phyloP scores from a whole-genome alignment of 2,113 vertebrate species.

The Notothenia rossii region DNA sequence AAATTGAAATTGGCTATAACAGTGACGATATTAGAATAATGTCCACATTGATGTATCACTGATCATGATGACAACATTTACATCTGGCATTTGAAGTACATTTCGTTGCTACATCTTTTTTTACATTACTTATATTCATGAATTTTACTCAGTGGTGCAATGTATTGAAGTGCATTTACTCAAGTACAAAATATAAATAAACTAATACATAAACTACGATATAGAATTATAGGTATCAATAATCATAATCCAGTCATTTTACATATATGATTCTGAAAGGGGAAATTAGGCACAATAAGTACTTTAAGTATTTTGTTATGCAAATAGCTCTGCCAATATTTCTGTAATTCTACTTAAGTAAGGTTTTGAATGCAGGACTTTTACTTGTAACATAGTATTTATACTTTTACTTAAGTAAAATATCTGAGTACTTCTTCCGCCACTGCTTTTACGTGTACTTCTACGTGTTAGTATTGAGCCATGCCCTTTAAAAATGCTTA shows the following conservation, averaged over 20 bases:
- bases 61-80: neutral
- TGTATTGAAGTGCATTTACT: too few relatives aligned
- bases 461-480: neutral
- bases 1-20: neutral
- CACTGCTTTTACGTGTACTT: neutral
- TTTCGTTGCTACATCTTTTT: neutral
- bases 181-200: too few relatives aligned
- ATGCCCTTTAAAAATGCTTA: neutral
- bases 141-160: too few relatives aligned
- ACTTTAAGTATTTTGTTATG: too few relatives aligned
- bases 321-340: neutral
- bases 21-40: neutral
- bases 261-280: too few relatives aligned
- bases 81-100: neutral
- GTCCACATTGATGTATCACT: neutral
- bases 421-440: neutral
- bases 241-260: too few relatives aligned
- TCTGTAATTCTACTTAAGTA: neutral
- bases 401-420: neutral
- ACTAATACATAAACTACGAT: too few relatives aligned
- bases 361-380: neutral
- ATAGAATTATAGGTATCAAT: too few relatives aligned
- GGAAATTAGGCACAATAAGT: too few relatives aligned
- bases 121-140: too few relatives aligned
- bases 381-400: neutral